phyloP scores from a whole-genome alignment of 2,113 vertebrate species.

The Chamaetylas fuelleborni region DNA sequence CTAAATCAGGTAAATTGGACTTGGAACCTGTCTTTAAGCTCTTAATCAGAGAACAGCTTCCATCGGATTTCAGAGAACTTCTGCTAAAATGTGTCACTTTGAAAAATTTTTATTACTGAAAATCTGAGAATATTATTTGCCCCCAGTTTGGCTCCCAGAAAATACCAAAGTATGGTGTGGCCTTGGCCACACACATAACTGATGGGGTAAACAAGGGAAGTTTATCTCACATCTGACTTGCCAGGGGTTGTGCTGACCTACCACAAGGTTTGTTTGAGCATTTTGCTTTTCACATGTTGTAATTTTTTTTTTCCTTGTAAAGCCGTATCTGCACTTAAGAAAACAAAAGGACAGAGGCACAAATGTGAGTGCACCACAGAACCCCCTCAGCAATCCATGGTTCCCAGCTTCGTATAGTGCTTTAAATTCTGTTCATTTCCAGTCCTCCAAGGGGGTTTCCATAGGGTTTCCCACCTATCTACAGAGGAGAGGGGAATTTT shows the following conservation, averaged over 20 bases:
- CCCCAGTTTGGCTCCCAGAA: background rate
- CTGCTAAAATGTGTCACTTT: background rate
- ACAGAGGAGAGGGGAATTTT: background rate
- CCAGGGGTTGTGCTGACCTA: background rate
- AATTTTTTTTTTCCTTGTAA: background rate
- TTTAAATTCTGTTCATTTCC: background rate
- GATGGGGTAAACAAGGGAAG: background rate
- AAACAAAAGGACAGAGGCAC: background rate
- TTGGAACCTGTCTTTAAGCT: background rate
- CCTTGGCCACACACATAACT: background rate
- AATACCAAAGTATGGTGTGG: background rate
- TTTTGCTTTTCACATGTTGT: background rate
- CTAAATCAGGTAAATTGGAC: background rate
- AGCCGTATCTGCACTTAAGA: background rate
- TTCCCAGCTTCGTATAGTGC: background rate
- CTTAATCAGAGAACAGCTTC: background rate
- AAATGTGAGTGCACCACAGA: background rate
- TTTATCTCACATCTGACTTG: background rate
- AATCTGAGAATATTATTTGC: background rate
- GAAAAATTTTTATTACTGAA: background rate
- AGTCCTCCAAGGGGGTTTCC: background rate
- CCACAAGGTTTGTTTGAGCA: background rate
- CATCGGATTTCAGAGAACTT: background rate
- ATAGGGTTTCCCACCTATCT: background rate
- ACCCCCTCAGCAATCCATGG: accelerated